These are phyloP conservation scores for Petrocephalus microphthalmus DNA, from an alignment of 2,113 vertebrate genomes.

Conservation along the genomic window DNA sequence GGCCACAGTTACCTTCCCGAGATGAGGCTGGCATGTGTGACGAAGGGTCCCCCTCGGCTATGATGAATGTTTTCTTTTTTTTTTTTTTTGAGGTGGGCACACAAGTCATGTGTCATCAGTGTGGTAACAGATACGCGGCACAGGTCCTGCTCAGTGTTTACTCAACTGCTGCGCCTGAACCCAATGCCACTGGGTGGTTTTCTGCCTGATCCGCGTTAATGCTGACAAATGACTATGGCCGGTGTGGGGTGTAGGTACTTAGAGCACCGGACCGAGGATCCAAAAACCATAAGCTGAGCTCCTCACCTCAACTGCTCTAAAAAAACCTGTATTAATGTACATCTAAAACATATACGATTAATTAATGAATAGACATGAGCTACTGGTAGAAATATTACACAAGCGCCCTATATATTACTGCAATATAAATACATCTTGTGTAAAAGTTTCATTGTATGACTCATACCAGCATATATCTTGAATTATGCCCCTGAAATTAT, in stretches of 20 bases:
- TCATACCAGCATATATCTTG: not conserved
- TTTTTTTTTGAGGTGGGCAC: conserved; percentile 47
- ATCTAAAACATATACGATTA: not conserved
- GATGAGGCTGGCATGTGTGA: conserved; percentile 47
- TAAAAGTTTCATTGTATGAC: not conserved
- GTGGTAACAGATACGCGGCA: conserved; percentile 54
- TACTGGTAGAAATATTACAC: not conserved
- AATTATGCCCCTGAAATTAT: not conserved
- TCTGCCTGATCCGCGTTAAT: conserved; percentile 65
- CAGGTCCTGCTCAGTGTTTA: conserved; percentile 54
- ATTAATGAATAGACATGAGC: not conserved
- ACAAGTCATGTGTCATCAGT: conserved; percentile 39
- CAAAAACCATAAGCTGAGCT: not conserved
- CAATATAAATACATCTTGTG: not conserved
- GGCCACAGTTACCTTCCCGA: conserved; percentile 36
- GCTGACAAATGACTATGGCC: conserved; percentile 61
- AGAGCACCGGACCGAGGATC: not conserved
- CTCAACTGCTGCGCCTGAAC: conserved; percentile 66
- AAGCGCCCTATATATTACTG: not conserved
- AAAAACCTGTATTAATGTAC: not conserved
- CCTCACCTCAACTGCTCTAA: not conserved
- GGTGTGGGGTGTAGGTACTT: not conserved
- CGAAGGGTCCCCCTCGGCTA: conserved; percentile 18
- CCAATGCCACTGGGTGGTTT: conserved; percentile 52
- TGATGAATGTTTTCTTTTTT: conserved; percentile 45